Conservation (phyloP, 2,888 invertebrate species). For the Chrysolina oricalcia region DNA sequence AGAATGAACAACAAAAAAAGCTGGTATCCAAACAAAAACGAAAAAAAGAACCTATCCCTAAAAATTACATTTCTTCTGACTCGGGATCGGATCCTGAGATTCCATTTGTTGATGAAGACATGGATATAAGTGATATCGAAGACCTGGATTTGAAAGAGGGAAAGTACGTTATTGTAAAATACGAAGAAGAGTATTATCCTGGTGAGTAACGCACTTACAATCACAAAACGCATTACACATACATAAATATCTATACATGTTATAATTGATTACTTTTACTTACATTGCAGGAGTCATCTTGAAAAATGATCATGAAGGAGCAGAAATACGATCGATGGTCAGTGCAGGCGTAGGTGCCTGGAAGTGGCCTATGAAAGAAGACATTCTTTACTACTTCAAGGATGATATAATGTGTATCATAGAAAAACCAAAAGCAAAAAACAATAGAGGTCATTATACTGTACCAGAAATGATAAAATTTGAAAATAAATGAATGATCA, state of each 20-base stretch:
- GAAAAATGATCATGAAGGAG: constrained; percentile 29
- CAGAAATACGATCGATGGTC: constrained; percentile 40
- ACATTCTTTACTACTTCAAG: constrained; percentile 42
- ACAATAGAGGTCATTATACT: constrained; percentile 29
- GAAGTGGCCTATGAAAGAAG: constrained; percentile 29
- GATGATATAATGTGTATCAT: constrained; percentile 37
- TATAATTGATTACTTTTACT: neutral
- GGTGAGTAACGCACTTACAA: neutral
- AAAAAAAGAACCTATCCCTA: neutral
- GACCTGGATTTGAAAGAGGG: constrained; percentile 10
- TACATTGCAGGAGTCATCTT: constrained; percentile 30
- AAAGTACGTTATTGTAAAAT: constrained; percentile 32
- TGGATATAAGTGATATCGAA: constrained; percentile 24
- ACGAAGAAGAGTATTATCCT: constrained; percentile 16
- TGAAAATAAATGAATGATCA: constrained; percentile 10
- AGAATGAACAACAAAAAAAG: constrained; percentile 2
- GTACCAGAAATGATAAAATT: constrained; percentile 33
- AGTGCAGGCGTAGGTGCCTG: constrained; percentile 35
- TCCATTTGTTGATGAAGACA: neutral
- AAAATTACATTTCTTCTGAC: neutral
- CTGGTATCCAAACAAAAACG: neutral
- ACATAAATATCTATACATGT: too few relatives aligned
- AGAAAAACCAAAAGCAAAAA: constrained; percentile 25
- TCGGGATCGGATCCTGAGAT: constrained; percentile 2
- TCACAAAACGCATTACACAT: too few relatives aligned